Conservation (phyloP, 2,888 invertebrate genomes). For the Arrhopalites spinosus region DNA sequence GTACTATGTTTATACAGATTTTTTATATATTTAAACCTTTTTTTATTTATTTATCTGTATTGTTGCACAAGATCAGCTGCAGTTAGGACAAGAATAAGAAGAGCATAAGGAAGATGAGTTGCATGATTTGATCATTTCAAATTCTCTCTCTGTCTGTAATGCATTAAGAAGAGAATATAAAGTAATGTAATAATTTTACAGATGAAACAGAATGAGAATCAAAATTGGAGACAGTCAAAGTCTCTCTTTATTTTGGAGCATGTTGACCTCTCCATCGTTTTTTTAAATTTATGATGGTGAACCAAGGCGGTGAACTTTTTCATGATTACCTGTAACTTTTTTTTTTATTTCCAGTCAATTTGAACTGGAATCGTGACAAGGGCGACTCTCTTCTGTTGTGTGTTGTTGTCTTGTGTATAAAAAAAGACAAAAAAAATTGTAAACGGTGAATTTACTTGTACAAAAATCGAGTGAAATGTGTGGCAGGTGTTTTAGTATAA, state of each 20-base stretch:
- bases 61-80: not conserved
- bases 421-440: too few relatives aligned
- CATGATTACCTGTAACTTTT: too few relatives aligned
- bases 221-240: too few relatives aligned
- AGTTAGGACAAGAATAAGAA: not conserved
- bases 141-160: not conserved
- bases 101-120: conserved; percentile 7
- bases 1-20: too few relatives aligned
- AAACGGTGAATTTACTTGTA: not conserved
- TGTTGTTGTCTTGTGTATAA: too few relatives aligned
- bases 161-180: not conserved
- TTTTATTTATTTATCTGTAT: not conserved
- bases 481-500: not conserved
- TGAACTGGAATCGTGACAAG: conserved; percentile 13
- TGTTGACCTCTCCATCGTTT: too few relatives aligned
- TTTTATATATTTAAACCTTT: too few relatives aligned
- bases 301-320: not conserved
- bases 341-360: not conserved
- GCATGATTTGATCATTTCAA: conserved; percentile 20
- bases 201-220: not conserved
- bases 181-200: not conserved
- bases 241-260: too few relatives aligned
- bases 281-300: too few relatives aligned
- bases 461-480: not conserved
- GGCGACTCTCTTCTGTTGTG: conserved; percentile 2